Evolutionary conservation across 1,140 invertebrate genomes (phyloP).

Genomic region (Tenebrio molitor): DNA sequence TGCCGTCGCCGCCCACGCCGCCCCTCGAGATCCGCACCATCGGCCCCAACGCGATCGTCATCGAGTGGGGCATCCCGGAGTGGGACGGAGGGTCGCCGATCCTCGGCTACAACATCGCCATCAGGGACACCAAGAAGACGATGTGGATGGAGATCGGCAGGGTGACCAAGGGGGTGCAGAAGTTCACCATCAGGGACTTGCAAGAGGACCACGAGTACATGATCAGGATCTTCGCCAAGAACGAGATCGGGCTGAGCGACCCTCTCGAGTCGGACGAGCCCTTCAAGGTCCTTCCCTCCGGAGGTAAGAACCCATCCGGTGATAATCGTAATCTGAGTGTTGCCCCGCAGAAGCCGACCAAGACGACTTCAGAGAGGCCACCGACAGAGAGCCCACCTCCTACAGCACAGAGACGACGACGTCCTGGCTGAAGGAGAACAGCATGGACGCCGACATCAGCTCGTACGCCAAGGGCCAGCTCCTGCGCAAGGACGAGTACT

Average conservation of each 20-base stretch:
- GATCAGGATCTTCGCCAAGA: slow-evolving; percentile 92
- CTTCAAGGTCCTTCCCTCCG: slow-evolving; percentile 84
- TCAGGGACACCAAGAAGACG: slow-evolving; percentile 90
- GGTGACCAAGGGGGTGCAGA: slow-evolving; percentile 84
- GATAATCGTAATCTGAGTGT: background rate
- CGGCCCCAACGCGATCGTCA: slow-evolving; percentile 85
- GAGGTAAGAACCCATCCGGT: slow-evolving; percentile 73
- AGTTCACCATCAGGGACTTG: slow-evolving; percentile 87
- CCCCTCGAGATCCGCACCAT: slow-evolving; percentile 88
- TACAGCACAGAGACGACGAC: slow-evolving; percentile 94
- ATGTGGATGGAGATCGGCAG: slow-evolving; percentile 98
- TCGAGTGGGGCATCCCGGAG: slow-evolving; percentile 95
- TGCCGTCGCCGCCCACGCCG: slow-evolving; percentile 90
- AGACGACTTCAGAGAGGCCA: slow-evolving; percentile 72
- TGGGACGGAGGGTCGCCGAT: slow-evolving; percentile 93
- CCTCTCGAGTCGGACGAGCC: slow-evolving; percentile 94
- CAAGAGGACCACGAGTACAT: slow-evolving; percentile 92
- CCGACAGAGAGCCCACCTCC: slow-evolving; percentile 77
- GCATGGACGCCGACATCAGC: slow-evolving; percentile 93
- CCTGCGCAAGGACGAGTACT: slow-evolving; percentile 90
- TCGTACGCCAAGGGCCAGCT: slow-evolving; percentile 87
- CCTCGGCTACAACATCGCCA: slow-evolving; percentile 92
- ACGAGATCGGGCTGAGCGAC: slow-evolving; percentile 96
- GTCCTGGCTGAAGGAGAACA: slow-evolving; percentile 90
- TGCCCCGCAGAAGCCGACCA: slow-evolving; percentile 65